Conservation (phyloP, 2,797 vertebrate species). For the Sebastes alutus region DNA sequence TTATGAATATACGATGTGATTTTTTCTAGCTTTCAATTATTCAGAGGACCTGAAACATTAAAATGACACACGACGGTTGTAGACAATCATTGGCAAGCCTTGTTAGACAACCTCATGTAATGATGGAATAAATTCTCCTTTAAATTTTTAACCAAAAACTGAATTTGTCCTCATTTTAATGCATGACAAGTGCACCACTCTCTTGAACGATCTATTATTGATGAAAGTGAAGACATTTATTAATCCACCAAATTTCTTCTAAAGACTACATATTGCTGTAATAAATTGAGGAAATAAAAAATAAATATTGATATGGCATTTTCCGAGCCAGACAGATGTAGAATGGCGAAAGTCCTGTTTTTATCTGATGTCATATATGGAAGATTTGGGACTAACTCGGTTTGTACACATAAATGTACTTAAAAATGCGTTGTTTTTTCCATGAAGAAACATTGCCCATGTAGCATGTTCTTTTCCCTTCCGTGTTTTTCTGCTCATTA, state of each 20-base stretch:
- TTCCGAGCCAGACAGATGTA: neutral
- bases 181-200: slow-evolving; percentile 30
- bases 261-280: slow-evolving; percentile 5
- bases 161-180: slow-evolving; percentile 48
- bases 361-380: neutral
- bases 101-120: slow-evolving; percentile 67
- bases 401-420: neutral
- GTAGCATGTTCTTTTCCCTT: neutral
- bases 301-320: neutral
- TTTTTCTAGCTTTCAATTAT: slow-evolving; percentile 63
- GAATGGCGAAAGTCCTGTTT: neutral
- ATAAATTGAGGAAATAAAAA: neutral
- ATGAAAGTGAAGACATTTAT: slow-evolving; percentile 43
- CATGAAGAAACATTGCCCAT: neutral
- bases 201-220: slow-evolving; percentile 47
- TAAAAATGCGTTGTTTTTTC: neutral
- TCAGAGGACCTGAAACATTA: slow-evolving; percentile 66
- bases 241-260: slow-evolving; percentile 15
- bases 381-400: neutral
- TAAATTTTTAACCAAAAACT: slow-evolving; percentile 57
- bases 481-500: neutral
- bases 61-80: slow-evolving; percentile 58
- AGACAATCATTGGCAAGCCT: slow-evolving; percentile 50
- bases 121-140: slow-evolving; percentile 36
- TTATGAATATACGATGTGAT: slow-evolving; percentile 63